Base-by-base conservation (phyloP, 2,888 invertebrate genomes). In the Hydropsyche betteni region DNA sequence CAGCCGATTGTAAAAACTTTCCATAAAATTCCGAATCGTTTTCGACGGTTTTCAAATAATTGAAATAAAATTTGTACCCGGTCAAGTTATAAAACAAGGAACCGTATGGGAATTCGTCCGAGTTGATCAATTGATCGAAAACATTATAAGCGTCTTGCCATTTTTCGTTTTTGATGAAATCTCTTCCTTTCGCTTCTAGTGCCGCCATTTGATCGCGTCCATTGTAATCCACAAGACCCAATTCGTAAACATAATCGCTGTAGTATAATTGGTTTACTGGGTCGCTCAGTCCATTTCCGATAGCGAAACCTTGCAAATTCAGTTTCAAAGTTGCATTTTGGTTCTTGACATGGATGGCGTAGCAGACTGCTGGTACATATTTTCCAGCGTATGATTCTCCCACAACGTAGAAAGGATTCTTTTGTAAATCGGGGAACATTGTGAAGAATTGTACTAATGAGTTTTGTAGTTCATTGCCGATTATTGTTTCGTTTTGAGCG, bases 311-410 rank as follows among this genome's bases (percentile, higher is more conserved):
- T 84, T 90, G 88, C 58, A 91, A 83, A 82, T 94, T 93, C 14
- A 94, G 92, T 83, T 91, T 91, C 5, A 88, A 84, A 73, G 86
- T 83, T 0, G 91, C 90, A 5, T 80, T 83, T 81, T 90, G 89
- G 79, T 91, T 90, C 74, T 89, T 88, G 80, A 89, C 88, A 80
- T 93, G 90, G 75, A 94, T 94, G 0, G 92, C 90, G 82, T 94
- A 85, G 0, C 95, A 95, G 84, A 94, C 83, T 0, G 95, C 94
- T 0, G 97, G 97, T 0, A 90, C 89, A 83, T 90, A 90, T 80
- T 90, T 90, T 0, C 97, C 96, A 61, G 91, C 96, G 82, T 96
- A 96, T 0, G 95, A 96, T 85, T 97, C 97, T 0, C 97, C 97
- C 0, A 94, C 92, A 0, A 95, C 90, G 85, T 91, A 98, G 83